Evolutionary conservation across 2,797 vertebrate genomes (phyloP).

Genomic region (Epinephelus coioides): DNA sequence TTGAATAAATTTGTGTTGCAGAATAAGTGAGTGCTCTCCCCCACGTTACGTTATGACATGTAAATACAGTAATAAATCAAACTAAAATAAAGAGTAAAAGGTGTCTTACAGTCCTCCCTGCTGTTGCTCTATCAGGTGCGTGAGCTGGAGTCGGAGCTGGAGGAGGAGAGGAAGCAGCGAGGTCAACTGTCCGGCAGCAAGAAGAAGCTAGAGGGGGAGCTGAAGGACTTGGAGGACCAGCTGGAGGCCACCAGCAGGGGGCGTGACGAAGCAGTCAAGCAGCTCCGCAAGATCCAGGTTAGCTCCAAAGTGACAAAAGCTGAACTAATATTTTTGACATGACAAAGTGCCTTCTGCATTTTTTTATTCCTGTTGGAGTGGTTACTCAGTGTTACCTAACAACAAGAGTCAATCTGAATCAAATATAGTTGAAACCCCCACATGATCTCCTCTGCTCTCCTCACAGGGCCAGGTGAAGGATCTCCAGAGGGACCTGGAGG

Average conservation of each 20-base stretch:
- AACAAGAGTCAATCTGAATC: not conserved
- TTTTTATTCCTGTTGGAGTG: not conserved
- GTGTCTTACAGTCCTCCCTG: not conserved
- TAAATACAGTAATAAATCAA: not conserved
- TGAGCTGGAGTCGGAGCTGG: slow-evolving; percentile 94
- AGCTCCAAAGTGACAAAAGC: not conserved
- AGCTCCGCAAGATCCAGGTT: slow-evolving; percentile 95
- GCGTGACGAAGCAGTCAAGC: slow-evolving; percentile 94
- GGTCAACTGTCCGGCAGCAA: slow-evolving; percentile 87
- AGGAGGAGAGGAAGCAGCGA: slow-evolving; percentile 95
- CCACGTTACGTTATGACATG: no score
- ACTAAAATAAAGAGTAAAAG: not conserved
- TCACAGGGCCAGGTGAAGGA: slow-evolving; percentile 95
- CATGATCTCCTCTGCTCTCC: not conserved
- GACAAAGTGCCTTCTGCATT: no score
- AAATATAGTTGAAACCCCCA: not conserved
- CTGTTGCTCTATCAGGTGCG: slow-evolving; percentile 86
- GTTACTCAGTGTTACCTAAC: not conserved
- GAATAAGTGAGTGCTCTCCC: no score
- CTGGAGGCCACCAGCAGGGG: slow-evolving; percentile 91
- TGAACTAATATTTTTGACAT: not conserved
- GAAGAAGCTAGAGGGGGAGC: slow-evolving; percentile 96
- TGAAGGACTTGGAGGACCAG: slow-evolving; percentile 94
- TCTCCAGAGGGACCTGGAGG: slow-evolving; percentile 95
- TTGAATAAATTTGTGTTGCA: no score